These are phyloP conservation scores for Epistrophe grossulariae DNA, from an alignment of 2,888 invertebrate species.

Conservation along the genomic window DNA sequence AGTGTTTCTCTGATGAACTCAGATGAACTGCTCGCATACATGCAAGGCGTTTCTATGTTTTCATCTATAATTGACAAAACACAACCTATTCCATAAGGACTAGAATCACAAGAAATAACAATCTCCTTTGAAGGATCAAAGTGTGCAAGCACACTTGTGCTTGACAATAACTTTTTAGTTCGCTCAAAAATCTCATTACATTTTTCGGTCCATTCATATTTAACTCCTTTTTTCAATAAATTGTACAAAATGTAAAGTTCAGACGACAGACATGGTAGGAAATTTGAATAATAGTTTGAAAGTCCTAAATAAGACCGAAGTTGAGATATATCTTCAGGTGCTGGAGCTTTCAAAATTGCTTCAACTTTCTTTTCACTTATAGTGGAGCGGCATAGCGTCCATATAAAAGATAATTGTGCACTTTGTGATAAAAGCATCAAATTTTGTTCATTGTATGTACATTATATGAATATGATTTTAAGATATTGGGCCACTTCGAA, in stretches of 20 bases:
- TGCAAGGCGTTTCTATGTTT: slow-evolving; percentile 53
- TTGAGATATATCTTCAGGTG: slow-evolving; percentile 21
- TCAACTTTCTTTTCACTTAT: slow-evolving; percentile 36
- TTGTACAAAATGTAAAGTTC: slow-evolving; percentile 33
- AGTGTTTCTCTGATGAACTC: slow-evolving; percentile 66
- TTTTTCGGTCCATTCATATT: slow-evolving; percentile 13
- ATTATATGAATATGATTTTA: too few species aligned
- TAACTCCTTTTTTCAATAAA: slow-evolving; percentile 22
- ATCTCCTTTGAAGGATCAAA: slow-evolving; percentile 60
- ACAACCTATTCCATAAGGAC: slow-evolving; percentile 20
- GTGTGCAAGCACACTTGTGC: slow-evolving; percentile 31
- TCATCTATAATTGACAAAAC: slow-evolving; percentile 55
- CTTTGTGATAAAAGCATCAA: too few species aligned
- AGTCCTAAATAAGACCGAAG: slow-evolving; percentile 31
- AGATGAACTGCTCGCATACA: slow-evolving; percentile 59
- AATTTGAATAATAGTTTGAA: slow-evolving; percentile 28
- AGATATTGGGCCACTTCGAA: too few species aligned
- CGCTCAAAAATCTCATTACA: slow-evolving; percentile 10
- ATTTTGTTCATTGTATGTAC: too few species aligned
- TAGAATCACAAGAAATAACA: slow-evolving; percentile 60
- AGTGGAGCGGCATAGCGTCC: too few species aligned
- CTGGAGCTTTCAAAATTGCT: slow-evolving; percentile 26
- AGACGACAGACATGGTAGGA: slow-evolving; percentile 28
- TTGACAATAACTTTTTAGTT: slow-evolving; percentile 26
- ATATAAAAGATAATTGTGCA: too few species aligned